These are phyloP conservation scores for Eristalinus aeneus DNA, from an alignment of 2,888 invertebrate genomes.

Conservation along the genomic window DNA sequence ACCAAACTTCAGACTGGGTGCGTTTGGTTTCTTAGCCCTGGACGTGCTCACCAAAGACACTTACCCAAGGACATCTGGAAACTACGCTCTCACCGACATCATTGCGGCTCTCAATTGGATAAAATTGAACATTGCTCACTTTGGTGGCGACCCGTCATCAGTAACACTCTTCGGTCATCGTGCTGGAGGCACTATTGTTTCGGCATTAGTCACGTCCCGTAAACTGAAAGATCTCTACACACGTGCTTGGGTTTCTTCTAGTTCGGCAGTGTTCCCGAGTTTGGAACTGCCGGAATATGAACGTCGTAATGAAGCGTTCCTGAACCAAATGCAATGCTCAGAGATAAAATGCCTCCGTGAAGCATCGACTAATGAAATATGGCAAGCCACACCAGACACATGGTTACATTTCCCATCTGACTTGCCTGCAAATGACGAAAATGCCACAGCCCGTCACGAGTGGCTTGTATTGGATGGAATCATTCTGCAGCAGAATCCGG, in stretches of 20 bases:
- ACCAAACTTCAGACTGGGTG: slow-evolving; percentile 91
- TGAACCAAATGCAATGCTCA: slow-evolving; percentile 83
- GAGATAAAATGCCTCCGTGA: slow-evolving; percentile 84
- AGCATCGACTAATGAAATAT: slow-evolving; percentile 82
- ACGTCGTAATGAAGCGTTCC: slow-evolving; percentile 83
- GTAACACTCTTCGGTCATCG: slow-evolving; percentile 93
- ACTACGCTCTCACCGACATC: slow-evolving; percentile 92
- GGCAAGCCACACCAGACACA: slow-evolving; percentile 86
- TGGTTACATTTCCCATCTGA: slow-evolving; percentile 85
- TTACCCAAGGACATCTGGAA: slow-evolving; percentile 90
- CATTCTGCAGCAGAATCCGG: slow-evolving; percentile 85
- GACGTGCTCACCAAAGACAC: slow-evolving; percentile 86
- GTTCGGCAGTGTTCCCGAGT: slow-evolving; percentile 88
- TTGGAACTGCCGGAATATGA: slow-evolving; percentile 84
- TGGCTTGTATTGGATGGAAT: slow-evolving; percentile 90
- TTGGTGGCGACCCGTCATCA: slow-evolving; percentile 89
- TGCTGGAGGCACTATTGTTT: slow-evolving; percentile 91
- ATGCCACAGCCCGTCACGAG: slow-evolving; percentile 84
- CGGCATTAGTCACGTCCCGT: slow-evolving; percentile 85
- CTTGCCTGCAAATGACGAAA: slow-evolving; percentile 82
- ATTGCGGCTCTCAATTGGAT: slow-evolving; percentile 90
- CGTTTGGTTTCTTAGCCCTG: slow-evolving; percentile 90
- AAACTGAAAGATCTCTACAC: slow-evolving; percentile 86
- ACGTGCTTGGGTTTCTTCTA: slow-evolving; percentile 90
- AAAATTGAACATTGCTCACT: slow-evolving; percentile 89